Evolutionary conservation across 2,113 vertebrate genomes (phyloP).

Genomic region (Candoia aspera): DNA sequence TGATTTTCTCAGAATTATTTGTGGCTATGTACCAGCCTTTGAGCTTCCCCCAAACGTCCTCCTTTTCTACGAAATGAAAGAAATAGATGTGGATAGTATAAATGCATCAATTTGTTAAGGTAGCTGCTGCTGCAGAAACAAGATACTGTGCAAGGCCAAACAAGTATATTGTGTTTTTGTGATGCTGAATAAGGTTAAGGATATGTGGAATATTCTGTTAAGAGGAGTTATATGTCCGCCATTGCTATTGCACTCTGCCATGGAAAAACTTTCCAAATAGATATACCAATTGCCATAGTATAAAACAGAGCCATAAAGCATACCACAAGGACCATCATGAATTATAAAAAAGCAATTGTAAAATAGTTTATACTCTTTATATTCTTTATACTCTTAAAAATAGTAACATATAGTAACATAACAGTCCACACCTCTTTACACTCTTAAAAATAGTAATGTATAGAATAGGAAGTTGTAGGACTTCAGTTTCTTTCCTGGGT

Average conservation of each 20-base stretch:
- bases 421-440: not conserved
- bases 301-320: not conserved
- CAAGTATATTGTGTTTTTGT: not conserved
- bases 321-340: not conserved
- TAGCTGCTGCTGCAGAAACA: not conserved
- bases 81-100: not conserved
- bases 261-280: not conserved
- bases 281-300: not conserved
- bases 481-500: not conserved
- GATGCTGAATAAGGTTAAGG: slow-evolving; percentile 14
- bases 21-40: not conserved
- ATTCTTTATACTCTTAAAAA: not conserved
- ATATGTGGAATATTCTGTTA: not conserved
- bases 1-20: not conserved
- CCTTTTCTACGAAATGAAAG: not conserved
- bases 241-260: not conserved
- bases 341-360: not conserved
- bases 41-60: not conserved
- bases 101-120: not conserved
- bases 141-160: not conserved
- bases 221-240: not conserved
- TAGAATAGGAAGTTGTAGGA: not conserved
- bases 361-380: not conserved
- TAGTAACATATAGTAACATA: not conserved
- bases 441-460: slow-evolving; percentile 2